Evolutionary conservation across 2,888 invertebrate species (phyloP), one percentile per base, ranked within the genome.

Genomic region (Lymantria monacha): DNA sequence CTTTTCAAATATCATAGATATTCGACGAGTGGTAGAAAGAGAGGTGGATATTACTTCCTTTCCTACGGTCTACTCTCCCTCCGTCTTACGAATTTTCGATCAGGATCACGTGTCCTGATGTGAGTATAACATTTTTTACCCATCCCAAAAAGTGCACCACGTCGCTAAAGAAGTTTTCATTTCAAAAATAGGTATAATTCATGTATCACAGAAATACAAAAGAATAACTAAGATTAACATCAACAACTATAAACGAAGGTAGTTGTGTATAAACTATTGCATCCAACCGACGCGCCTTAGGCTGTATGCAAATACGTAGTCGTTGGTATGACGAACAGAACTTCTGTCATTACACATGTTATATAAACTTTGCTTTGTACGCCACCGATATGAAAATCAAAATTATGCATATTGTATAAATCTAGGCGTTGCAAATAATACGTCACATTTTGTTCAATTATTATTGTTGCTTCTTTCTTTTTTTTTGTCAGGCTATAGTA

Each of bases 341-440:
- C 65, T 69, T 69, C 57, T 55, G 60, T 69, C 61, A 69, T 69
- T 69, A 68, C 59, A 58, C 55, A 55, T 55, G 66, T 68, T 69
- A 65, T 56, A 57, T 53, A 53, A 59, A 59, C 55, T 65, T 59
- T 61, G 63, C 59, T 59, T 61, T 63, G 60, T 57, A 53, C 55
- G 46, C 49, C 54, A 49, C 55, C 54, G 12, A 63, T 60, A 63
- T 51, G 60, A 58, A 62, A 60, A 63, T 58, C 55, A 52, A 58
- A 62, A 64, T 64, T 66, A 64, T 64, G 64, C 60, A 63, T 57
- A 58, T 59, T 57, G 53, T 54, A 53, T 59, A 55, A n/a, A 63
- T 61, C 55, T 53, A 51, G 51, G 49, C 11, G 31, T 30, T 22
- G 44, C 7, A 41, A 40, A 46, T 40, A 14, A 46, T 9, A 22